phyloP scores from a whole-genome alignment of 1,140 invertebrate genomes.

The Lepidurus arcticus region DNA sequence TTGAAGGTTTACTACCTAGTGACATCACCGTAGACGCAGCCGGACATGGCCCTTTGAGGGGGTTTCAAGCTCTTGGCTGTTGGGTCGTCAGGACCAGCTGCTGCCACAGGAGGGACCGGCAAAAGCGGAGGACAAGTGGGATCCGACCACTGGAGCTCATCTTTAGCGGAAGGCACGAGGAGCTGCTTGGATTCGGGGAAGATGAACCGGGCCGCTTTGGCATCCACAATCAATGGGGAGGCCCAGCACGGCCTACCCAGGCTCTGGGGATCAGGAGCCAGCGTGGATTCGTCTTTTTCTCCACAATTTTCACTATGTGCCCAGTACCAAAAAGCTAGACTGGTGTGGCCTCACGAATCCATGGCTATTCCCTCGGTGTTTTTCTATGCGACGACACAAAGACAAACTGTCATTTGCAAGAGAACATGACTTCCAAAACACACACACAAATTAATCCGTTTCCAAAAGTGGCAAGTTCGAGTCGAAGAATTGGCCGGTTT shows the following conservation, averaged over 20 bases:
- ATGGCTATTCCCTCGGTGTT: background rate
- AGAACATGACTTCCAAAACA: background rate
- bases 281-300: background rate
- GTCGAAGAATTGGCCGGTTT: no score
- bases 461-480: background rate
- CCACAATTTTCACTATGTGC: background rate
- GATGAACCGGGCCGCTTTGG: background rate
- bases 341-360: no score
- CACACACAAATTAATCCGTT: no score
- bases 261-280: background rate
- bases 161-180: background rate
- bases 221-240: background rate
- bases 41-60: background rate
- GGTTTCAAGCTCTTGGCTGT: no score
- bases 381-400: background rate
- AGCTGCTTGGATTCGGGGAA: background rate
- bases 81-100: no score
- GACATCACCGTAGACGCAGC: background rate
- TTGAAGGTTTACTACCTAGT: background rate
- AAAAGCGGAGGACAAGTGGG: background rate
- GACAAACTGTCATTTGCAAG: background rate
- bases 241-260: background rate
- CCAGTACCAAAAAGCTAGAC: no score
- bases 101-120: background rate
- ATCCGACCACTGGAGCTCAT: background rate